These are phyloP conservation scores for Agonopterix heracliana DNA, from an alignment of 2,888 invertebrate species.

Conservation along the genomic window DNA sequence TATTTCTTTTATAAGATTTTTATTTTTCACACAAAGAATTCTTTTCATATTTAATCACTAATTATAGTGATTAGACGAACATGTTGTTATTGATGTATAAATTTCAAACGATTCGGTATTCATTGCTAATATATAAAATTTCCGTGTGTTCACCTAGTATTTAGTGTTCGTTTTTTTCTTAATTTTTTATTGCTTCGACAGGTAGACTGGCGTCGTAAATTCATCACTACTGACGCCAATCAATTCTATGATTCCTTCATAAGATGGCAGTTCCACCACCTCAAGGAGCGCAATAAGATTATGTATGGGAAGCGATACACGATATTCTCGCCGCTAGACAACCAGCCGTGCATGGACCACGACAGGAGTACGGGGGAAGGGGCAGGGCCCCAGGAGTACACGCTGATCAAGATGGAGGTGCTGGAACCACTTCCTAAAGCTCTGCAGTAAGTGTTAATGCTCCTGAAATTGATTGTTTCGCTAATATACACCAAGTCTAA, in stretches of 20 bases:
- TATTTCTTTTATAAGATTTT: too few relatives aligned
- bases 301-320: constrained; percentile 98
- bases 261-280: constrained; percentile 94
- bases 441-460: constrained; percentile 73
- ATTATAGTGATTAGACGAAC: too few relatives aligned
- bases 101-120: too few relatives aligned
- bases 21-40: too few relatives aligned
- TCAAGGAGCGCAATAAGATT: constrained; percentile 91
- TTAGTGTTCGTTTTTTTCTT: background rate
- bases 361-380: constrained; percentile 97
- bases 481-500: background rate
- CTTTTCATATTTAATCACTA: too few relatives aligned
- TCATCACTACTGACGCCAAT: constrained; percentile 98
- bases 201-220: constrained; percentile 98
- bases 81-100: too few relatives aligned
- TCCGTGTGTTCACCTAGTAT: too few relatives aligned
- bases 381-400: constrained; percentile 98
- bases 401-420: constrained; percentile 94
- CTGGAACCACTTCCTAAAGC: constrained; percentile 82
- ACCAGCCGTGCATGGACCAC: constrained; percentile 99
- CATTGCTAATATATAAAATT: too few relatives aligned
- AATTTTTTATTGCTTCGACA: constrained; percentile 42
- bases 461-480: background rate
- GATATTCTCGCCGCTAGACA: constrained; percentile 96
- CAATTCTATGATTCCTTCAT: constrained; percentile 99